Evolutionary conservation across 2,113 vertebrate genomes (phyloP).

Genomic region (Oenanthe oenanthe): DNA sequence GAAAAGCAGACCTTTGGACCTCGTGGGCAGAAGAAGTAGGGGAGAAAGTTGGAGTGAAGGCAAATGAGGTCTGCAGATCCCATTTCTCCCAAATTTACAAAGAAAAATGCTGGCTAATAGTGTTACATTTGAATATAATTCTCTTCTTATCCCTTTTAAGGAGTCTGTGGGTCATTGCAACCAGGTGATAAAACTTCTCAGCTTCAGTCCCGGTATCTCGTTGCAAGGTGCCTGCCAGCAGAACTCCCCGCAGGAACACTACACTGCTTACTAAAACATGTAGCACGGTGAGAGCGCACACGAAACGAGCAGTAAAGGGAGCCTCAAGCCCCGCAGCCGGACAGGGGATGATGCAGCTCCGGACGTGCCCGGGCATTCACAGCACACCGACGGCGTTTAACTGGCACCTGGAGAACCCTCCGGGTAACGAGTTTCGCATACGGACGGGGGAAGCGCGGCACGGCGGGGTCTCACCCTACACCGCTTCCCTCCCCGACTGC

Average conservation of each 20-base stretch:
- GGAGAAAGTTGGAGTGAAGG: neutral
- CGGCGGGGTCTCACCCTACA: neutral
- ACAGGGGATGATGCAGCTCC: rapidly evolving
- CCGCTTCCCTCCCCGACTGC: neutral
- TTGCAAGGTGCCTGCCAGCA: neutral
- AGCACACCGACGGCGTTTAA: neutral
- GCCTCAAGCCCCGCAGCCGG: neutral
- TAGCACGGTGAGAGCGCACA: rapidly evolving
- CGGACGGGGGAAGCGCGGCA: neutral
- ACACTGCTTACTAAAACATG: neutral
- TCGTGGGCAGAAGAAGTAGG: neutral
- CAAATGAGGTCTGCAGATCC: neutral
- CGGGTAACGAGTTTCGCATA: rapidly evolving
- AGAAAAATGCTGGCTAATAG: neutral
- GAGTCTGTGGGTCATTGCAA: neutral
- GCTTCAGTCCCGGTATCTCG: neutral
- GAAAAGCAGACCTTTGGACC: neutral
- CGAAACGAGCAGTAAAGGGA: neutral
- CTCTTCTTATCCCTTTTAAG: neutral
- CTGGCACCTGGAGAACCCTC: neutral
- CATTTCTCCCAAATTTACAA: neutral
- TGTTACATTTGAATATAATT: neutral
- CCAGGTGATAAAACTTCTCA: neutral
- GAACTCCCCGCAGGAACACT: neutral
- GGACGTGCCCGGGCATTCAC: neutral